Conservation (phyloP, 2,888 invertebrate species). For the Steinernema scapterisci region DNA sequence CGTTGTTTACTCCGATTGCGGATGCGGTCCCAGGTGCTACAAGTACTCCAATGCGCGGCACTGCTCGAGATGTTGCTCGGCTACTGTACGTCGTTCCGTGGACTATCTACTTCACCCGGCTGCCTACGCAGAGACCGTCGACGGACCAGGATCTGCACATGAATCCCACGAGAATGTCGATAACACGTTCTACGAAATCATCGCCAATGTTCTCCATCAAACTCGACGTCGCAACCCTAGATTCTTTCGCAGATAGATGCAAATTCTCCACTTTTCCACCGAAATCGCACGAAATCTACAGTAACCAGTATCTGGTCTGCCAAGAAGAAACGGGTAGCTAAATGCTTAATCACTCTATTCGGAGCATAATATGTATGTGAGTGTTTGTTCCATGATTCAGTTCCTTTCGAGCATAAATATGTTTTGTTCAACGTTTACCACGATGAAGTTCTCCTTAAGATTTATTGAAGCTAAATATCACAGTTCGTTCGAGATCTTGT, state of each 20-base stretch:
- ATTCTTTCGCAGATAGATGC: not conserved
- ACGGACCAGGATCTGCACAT: no score
- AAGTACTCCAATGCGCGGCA: conserved; percentile 46
- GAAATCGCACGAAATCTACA: not conserved
- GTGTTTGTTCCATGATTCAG: no score
- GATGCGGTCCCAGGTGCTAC: conserved; percentile 53
- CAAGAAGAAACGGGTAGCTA: not conserved
- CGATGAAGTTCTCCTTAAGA: no score
- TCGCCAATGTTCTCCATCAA: not conserved
- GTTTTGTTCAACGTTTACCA: no score
- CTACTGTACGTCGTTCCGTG: conserved; percentile 55
- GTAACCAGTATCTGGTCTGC: not conserved
- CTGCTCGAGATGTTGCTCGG: conserved; percentile 59
- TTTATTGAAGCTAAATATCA: no score
- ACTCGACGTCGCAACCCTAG: not conserved
- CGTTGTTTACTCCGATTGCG: conserved; percentile 48
- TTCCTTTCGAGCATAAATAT: no score
- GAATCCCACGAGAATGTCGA: not conserved
- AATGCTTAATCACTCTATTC: not conserved
- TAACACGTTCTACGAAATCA: not conserved
- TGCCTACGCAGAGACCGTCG: not conserved
- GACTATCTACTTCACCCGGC: not conserved
- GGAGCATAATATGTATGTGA: not conserved
- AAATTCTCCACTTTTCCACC: not conserved
- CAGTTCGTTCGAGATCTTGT: no score